phyloP scores from a whole-genome alignment of 2,888 invertebrate genomes.

The Cantharis rufa region DNA sequence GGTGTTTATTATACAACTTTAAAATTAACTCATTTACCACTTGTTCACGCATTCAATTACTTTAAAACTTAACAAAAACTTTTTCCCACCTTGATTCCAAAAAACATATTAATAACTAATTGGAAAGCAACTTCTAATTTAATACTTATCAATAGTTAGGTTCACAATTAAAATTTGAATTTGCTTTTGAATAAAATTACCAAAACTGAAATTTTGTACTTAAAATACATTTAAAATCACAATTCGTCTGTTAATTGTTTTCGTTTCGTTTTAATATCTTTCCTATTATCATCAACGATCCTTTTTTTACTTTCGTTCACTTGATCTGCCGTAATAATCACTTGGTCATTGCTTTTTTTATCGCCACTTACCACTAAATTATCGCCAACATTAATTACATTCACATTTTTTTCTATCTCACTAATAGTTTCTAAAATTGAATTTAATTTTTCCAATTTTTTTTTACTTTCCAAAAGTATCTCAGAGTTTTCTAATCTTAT shows the following conservation, averaged over 20 bases:
- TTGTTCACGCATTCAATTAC: not conserved
- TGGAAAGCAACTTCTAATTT: not conserved
- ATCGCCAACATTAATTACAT: conserved; percentile 37
- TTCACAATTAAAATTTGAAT: not conserved
- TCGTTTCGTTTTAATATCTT: conserved; percentile 14
- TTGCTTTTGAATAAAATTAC: not conserved
- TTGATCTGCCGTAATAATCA: conserved; percentile 38
- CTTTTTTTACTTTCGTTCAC: conserved; percentile 30
- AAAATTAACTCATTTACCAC: not conserved
- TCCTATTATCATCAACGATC: conserved; percentile 19
- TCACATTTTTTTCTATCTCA: conserved; percentile 37
- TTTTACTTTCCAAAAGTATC: conserved; percentile 15
- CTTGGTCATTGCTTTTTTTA: conserved; percentile 33
- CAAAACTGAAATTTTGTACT: not conserved
- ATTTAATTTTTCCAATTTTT: conserved; percentile 36
- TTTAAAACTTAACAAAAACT: not conserved
- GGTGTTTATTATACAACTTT: not conserved
- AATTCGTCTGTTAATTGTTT: conserved; percentile 34
- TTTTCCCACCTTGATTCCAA: not conserved
- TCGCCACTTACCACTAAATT: conserved; percentile 41
- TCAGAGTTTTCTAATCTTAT: not conserved
- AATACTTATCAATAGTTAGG: not conserved
- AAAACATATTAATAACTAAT: not conserved
- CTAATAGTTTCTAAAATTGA: conserved; percentile 38
- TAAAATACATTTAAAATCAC: conserved; percentile 29